Conservation (phyloP, 2,888 invertebrate genomes). For the Metalampra italica region DNA sequence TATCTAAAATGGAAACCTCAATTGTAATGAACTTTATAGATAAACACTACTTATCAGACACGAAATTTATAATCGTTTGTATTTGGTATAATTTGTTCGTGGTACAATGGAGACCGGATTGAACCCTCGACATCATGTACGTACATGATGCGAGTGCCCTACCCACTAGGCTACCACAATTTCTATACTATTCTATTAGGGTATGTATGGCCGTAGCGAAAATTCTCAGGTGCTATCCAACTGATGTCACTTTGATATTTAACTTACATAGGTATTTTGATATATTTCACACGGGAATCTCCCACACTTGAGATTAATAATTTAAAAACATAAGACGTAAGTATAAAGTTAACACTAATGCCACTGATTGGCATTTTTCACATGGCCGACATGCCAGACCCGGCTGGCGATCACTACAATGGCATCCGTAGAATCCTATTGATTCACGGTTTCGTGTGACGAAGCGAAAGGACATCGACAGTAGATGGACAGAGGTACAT, state of each 20-base stretch:
- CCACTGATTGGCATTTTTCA: neutral
- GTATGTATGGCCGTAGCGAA: too few relatives aligned
- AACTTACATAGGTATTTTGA: neutral
- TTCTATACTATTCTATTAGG: too few relatives aligned
- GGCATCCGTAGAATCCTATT: constrained; percentile 5
- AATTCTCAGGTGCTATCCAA: too few relatives aligned
- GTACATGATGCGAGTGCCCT: too few relatives aligned
- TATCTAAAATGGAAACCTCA: too few relatives aligned
- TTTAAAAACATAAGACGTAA: neutral
- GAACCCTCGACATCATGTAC: too few relatives aligned
- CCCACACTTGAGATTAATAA: neutral
- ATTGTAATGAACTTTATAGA: too few relatives aligned
- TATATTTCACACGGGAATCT: neutral
- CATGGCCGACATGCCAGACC: neutral
- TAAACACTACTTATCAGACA: too few relatives aligned
- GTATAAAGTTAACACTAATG: neutral
- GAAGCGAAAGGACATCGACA: neutral
- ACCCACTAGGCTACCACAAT: too few relatives aligned
- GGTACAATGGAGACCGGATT: too few relatives aligned
- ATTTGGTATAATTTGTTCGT: too few relatives aligned
- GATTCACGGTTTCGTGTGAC: neutral
- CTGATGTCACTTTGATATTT: neutral
- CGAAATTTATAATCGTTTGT: too few relatives aligned
- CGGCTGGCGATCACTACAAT: constrained; percentile 1
- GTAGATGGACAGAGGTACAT: neutral